Evolutionary conservation across 2,888 invertebrate genomes (phyloP).

Genomic region (Drosophila algonquin): DNA sequence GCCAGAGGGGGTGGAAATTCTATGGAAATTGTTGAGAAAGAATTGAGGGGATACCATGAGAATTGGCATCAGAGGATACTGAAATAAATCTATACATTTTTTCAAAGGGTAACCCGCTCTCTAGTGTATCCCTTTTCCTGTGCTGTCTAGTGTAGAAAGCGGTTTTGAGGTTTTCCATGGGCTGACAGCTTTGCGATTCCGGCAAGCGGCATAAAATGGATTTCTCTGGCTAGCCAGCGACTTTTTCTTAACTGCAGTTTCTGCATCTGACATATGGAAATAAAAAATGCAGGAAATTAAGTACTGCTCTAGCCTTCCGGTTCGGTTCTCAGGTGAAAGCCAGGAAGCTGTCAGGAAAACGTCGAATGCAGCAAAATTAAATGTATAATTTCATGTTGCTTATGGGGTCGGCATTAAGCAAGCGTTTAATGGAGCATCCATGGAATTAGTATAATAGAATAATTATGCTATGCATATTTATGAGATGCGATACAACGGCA

Average conservation of each 20-base stretch:
- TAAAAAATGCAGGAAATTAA: conserved; percentile 4
- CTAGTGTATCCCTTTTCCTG: background rate
- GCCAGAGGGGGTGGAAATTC: background rate
- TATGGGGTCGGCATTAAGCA: background rate
- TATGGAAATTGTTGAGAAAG: background rate
- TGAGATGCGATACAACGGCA: conserved; percentile 15
- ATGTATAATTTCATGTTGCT: background rate
- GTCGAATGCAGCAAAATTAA: conserved; percentile 10
- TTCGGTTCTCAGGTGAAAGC: background rate
- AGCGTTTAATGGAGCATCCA: conserved; percentile 27
- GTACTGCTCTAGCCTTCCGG: background rate
- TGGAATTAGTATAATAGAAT: conserved; percentile 20
- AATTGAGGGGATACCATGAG: background rate
- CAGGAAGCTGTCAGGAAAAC: conserved; percentile 14
- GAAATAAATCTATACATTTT: background rate
- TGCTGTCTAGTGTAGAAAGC: background rate
- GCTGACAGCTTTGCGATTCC: conserved; percentile 10
- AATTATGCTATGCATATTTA: conserved; percentile 27
- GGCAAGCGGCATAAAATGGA: background rate
- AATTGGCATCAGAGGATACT: background rate
- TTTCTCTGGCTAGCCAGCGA: background rate
- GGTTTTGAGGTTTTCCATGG: background rate
- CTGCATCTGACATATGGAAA: conserved; percentile 21
- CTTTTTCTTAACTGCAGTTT: conserved; percentile 9
- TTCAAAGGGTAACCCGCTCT: background rate